These are phyloP conservation scores for Steinernema scapterisci DNA, from an alignment of 2,888 invertebrate genomes.

Conservation along the genomic window DNA sequence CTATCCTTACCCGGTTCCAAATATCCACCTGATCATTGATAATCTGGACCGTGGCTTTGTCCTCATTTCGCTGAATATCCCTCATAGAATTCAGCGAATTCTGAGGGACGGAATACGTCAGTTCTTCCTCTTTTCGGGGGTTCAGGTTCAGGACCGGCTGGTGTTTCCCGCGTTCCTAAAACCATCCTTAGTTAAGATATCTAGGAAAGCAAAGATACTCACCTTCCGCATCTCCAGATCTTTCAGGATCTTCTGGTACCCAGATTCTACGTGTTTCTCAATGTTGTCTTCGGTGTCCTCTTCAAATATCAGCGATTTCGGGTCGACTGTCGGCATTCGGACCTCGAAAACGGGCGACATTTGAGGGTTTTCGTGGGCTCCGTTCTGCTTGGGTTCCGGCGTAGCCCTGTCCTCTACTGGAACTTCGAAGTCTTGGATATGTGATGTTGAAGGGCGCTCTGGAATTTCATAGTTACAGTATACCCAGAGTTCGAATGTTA, in stretches of 20 bases:
- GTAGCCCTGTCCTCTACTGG: neutral
- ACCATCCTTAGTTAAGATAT: too few relatives aligned
- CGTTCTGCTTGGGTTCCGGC: neutral
- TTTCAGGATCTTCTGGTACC: slow-evolving; percentile 15
- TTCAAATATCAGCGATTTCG: neutral
- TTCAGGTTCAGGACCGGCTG: neutral
- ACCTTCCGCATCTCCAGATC: slow-evolving; percentile 10
- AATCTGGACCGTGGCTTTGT: neutral
- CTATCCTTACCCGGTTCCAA: slow-evolving; percentile 35
- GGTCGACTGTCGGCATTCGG: neutral
- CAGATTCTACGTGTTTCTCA: slow-evolving; percentile 8
- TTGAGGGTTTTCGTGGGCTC: too few relatives aligned
- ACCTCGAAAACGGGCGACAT: neutral
- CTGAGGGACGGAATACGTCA: neutral
- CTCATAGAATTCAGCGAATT: neutral
- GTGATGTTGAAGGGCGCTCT: neutral
- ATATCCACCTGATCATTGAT: slow-evolving; percentile 35
- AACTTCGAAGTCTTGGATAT: neutral
- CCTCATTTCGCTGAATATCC: neutral
- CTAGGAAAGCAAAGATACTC: too few relatives aligned
- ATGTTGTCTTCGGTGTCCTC: slow-evolving; percentile 3
- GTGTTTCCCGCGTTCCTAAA: neutral
- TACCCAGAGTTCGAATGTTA: too few relatives aligned
- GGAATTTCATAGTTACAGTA: neutral
- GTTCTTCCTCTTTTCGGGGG: neutral